Base-by-base conservation (phyloP, 2,888 invertebrate genomes). In the Dorcus hopei region DNA sequence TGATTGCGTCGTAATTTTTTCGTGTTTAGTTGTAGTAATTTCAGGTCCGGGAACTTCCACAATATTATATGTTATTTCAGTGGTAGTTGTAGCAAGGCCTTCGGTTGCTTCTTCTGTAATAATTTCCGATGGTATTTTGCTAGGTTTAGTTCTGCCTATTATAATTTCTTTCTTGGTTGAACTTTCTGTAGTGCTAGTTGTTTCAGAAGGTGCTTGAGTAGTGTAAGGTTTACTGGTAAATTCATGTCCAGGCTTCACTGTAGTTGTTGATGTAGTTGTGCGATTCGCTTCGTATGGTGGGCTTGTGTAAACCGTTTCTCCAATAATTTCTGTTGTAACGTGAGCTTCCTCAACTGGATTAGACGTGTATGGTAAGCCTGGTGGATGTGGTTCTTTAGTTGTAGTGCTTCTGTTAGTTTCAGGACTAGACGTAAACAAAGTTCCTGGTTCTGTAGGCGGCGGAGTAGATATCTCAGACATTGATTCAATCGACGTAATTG, bases 11-110 rank as follows among this genome's bases (percentile, higher is more conserved):
- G 19, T 6, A 2, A 6, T 33, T 33, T 3, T 7, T 4, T 33
- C 26, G 5, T 33, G 5, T 33, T 33, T 33, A 5, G 6, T 33
- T 7, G 57, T 52, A 40, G 53, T 40, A 47, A 38, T 33, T 33
- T 33, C 26, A 1, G 26, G 26, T 6, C 26, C 26, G 26, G 26
- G 26, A 33, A 33, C 26, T 33, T 33, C 26, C 26, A 33, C 26
- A 33, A 33, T 57, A 54, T 60, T 58, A 23, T 50, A 45, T 14
- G 55, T 58, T 53, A 57, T 54, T 42, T 57, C 62, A 16, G 54
- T 55, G 45, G 50, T 48, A 19, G 42, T 56, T 49, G 11, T 19
- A 39, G 39, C 39, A 11, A 23, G 9, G 5, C 38, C 49, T 55
- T 55, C 55, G 49, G 55, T 55, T 49, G 14, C 41, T 23, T 49